These are phyloP conservation scores for Epinotia demarniana DNA, from an alignment of 2,888 invertebrate species.

Conservation along the genomic window DNA sequence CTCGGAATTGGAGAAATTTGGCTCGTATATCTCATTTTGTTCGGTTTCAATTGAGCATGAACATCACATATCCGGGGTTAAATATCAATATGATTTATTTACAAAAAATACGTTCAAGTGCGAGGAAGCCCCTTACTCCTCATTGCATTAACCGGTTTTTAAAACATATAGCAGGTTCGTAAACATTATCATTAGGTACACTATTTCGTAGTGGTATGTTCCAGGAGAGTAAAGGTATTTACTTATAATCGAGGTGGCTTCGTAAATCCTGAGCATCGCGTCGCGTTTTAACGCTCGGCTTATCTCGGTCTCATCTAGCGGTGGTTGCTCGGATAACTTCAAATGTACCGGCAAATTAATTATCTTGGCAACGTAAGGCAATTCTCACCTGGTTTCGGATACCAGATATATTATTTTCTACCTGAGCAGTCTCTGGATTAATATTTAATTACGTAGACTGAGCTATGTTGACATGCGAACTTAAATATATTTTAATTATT, in stretches of 20 bases:
- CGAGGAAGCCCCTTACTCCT: not conserved
- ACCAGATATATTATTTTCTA: not conserved
- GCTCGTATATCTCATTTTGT: not conserved
- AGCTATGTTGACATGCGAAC: not conserved
- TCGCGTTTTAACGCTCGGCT: not conserved
- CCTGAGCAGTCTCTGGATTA: not conserved
- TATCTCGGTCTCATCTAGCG: slow-evolving; percentile 6
- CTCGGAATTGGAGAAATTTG: not conserved
- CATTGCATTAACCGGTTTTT: not conserved
- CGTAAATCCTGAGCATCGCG: not conserved
- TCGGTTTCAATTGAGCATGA: not conserved
- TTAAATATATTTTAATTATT: too few relatives aligned
- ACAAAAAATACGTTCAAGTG: too few relatives aligned
- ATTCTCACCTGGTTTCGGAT: slow-evolving; percentile 2
- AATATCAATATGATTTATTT: too few relatives aligned
- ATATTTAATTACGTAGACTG: not conserved
- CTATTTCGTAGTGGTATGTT: too few relatives aligned
- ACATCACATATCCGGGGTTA: too few relatives aligned
- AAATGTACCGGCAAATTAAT: slow-evolving; percentile 30
- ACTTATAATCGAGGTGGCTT: not conserved
- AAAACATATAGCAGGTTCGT: not conserved
- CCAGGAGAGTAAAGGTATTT: not conserved
- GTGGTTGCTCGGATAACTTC: slow-evolving; percentile 11
- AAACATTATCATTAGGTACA: too few relatives aligned
- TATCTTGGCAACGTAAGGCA: not conserved